phyloP scores from a whole-genome alignment of 2,113 vertebrate genomes.

The Theristicus caerulescens region DNA sequence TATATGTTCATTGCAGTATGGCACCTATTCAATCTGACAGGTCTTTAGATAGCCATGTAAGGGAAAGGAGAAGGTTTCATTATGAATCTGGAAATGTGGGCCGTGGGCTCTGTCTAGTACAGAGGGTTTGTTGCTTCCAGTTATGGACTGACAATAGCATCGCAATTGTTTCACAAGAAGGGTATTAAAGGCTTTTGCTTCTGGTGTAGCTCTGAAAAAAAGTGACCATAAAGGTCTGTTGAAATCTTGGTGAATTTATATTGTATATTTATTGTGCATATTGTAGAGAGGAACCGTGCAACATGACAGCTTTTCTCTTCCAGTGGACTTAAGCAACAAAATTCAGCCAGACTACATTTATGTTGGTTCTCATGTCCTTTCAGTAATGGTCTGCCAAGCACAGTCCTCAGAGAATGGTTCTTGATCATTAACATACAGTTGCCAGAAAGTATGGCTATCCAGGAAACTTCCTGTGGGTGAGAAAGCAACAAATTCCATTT shows the following conservation, averaged over 20 bases:
- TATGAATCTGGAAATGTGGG: background rate
- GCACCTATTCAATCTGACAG: background rate
- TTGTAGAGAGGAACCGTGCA: background rate
- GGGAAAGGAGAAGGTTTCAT: background rate
- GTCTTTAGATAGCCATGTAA: background rate
- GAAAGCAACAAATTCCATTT: background rate
- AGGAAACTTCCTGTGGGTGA: background rate
- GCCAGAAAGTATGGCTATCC: background rate
- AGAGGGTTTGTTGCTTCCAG: background rate
- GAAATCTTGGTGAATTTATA: background rate
- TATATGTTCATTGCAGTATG: background rate
- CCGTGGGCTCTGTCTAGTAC: background rate
- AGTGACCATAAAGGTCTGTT: background rate
- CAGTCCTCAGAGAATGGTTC: background rate
- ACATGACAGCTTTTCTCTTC: background rate
- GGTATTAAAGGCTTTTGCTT: background rate
- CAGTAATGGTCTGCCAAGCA: background rate
- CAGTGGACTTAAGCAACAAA: background rate
- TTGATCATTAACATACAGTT: background rate
- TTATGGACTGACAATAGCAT: background rate
- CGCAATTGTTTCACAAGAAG: background rate
- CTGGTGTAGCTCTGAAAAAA: background rate
- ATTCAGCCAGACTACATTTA: background rate
- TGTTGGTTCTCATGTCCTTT: background rate
- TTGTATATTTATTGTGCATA: background rate